Base-by-base conservation (phyloP, 2,888 invertebrate genomes). In the Scaptomyza caliginosa region DNA sequence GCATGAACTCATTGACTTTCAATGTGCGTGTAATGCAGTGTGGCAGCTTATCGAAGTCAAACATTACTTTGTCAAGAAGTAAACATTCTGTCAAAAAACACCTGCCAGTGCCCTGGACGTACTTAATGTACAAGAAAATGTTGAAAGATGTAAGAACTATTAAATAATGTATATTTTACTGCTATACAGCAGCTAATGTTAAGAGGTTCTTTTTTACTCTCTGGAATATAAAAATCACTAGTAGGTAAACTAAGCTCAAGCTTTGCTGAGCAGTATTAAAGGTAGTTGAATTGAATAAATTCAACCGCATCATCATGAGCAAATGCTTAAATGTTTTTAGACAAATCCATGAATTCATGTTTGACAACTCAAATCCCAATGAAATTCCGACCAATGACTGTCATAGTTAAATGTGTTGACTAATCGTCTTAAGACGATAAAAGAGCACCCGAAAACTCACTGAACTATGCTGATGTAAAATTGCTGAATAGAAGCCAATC, bases 401-500 rank as follows among this genome's bases (percentile, higher is more conserved):
- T 42, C 50, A 51, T 56, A 62, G 72, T 63, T 63, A 60, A 64
- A 59, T 65, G 65, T 65, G 52, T 56, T 54, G 56, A 45, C 62
- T 77, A 84, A 73, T 69, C 80, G 65, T 75, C 74, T 67, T 64
- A 52, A 13, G 63, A 50, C 42, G 63, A 74, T 74, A 56, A 69
- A 52, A 40, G 45, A 52, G 30, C 24, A 23, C 4, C 8, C 19
- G 19, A 36, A 32, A 38, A 26, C 26, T 11, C 34, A 36, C 17
- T 36, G 19, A 45, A 46, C 63, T 50, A 60, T 30, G 46, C 4
- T 21, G 26, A 59, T 13, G 24, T 21, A 56, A 62, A 70, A 46
- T 28, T 73, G 66, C 84, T 73, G 82, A 81, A 57, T 78, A 56
- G 62, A 46, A 60, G 72, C 79, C 82, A 79, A 85, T 78, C 85